Evolutionary conservation across 2,888 invertebrate genomes (phyloP), one percentile per base, ranked within the genome.

Genomic region (Orthosia gothica): DNA sequence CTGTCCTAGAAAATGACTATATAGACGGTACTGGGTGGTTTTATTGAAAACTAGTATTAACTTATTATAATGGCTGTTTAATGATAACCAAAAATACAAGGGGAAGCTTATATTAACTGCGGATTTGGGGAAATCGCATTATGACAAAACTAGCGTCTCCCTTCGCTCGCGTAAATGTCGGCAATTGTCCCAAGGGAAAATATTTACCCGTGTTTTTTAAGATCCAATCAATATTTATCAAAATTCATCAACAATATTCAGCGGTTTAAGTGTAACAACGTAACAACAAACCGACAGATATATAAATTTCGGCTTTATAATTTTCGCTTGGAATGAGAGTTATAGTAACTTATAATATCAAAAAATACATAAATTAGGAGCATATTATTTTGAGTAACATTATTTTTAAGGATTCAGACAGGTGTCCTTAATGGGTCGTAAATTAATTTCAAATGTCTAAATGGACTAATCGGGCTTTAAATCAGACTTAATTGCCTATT

Each of bases 401-500:
- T 57, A 26, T 52, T 61, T 49, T 57, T 40, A 45, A 66, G 20
- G 11, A 47, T 18, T 47, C 20, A 4, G 40, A 54, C 76, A 69
- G 49, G 65, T 79, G 65, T 54, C 16, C 20, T 45, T 76, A 54
- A 81, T 76, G 57, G 62, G 47, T 55, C 50, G 76, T 67, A 67
- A 70, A 70, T 81, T 45, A 63, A 69, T 78, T 62, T 67, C 0
- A 57, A 64, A 66, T 32, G 50, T 55, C 32, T 59, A 66, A 66
- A 64, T 57, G 7, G 1, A 5, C 45, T 54, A 49, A 65, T 68
- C 18, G 57, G 13, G 23, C 49, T 45, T 58, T 78, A 74, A 70
- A 82, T 85, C 47, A 75, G 26, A 57, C 74, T 81, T 72, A 75
- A 84, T 77, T 77, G 67, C 50, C 57, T 76, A 32, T 73, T 66